Percentiles rank a stretch among this genome's conserved stretches.
These are phyloP conservation scores for Sebastes miniatus DNA, from an alignment of 2,797 vertebrate species.

Conservation along the genomic window DNA sequence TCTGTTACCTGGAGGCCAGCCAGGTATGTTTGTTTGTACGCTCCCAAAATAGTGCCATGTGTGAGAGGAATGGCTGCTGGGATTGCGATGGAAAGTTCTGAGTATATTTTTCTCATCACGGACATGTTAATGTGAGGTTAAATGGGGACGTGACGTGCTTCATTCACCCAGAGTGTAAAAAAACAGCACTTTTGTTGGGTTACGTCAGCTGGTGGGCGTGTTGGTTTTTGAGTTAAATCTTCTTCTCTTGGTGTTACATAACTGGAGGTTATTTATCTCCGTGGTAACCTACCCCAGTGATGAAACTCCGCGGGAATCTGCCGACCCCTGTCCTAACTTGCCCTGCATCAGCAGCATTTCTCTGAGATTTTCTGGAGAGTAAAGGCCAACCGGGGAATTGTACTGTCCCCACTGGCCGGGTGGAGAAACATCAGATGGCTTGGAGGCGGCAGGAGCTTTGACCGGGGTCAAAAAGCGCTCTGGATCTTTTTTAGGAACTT, in stretches of 20 bases:
- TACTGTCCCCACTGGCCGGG: slow-evolving; percentile 80
- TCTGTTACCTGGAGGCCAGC: slow-evolving; percentile 80
- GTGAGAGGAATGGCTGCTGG: slow-evolving; percentile 36
- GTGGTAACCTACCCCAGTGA: slow-evolving; percentile 59
- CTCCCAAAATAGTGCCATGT: slow-evolving; percentile 58
- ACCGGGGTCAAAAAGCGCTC: neutral
- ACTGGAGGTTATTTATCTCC: neutral
- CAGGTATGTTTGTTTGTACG: slow-evolving; percentile 53
- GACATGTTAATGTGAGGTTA: slow-evolving; percentile 33
- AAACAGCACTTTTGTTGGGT: neutral
- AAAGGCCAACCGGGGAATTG: slow-evolving; percentile 89
- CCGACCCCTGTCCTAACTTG: slow-evolving; percentile 73
- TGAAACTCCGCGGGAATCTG: slow-evolving; percentile 26
- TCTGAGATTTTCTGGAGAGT: slow-evolving; percentile 86
- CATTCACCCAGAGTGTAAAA: neutral
- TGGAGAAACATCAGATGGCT: slow-evolving; percentile 6
- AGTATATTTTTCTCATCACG: slow-evolving; percentile 27
- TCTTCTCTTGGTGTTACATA: neutral
- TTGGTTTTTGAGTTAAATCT: neutral
- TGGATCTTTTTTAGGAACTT: slow-evolving; percentile 19
- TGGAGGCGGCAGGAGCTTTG: slow-evolving; percentile 4
- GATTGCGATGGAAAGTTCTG: slow-evolving; percentile 62
- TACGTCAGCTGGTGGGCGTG: neutral
- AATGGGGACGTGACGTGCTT: slow-evolving; percentile 1
- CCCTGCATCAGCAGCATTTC: slow-evolving; percentile 88